Evolutionary conservation across 2,113 vertebrate species (phyloP), one percentile per base, ranked within the genome.

Genomic region (Polyodon spathula): DNA sequence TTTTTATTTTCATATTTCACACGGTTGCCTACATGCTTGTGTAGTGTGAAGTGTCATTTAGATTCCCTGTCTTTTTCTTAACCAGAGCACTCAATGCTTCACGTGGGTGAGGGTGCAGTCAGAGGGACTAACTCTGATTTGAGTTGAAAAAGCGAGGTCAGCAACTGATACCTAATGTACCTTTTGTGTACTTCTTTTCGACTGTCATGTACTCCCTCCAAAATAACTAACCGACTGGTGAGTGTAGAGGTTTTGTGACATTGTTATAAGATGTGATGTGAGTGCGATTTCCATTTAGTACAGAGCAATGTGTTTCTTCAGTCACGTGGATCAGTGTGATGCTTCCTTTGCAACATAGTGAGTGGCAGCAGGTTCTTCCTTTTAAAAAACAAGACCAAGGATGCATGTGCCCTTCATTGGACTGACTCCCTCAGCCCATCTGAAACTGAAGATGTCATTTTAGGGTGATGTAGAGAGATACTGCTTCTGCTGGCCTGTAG

Each of bases 1-100:
- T 89, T 89, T 90, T 74, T 63, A 76, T 80, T 74, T 87, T 91
- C 97, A 97, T 97, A 94, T 96, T 97, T 97, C 81, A 97, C 93
- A 84, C 63, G 76, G 82, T 90, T 92, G 88, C 93, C 89, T 92
- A 74, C 86, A 84, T 80, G 85, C 81, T 77, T 85, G 85, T 84
- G 86, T 83, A 74, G 87, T 68, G 85, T 61, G 85, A 89, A 87
- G 84, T 86, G 90, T 90, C 91, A 92, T 91, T 89, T 90, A 86
- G 85, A 89, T 90, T 86, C 88, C 83, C 59, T 86, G 82, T 79
- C 85, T 80, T 79, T 84, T 85, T 27, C 77, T 80, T 84, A 88
- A 94, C 85, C 89, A 89, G 88, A 90, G 87, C 88, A 85, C 73
- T 75, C 84, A 76, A 84, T 83, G 69, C 76, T 80, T 84, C 88